Percentiles rank a stretch among this genome's conserved stretches.
Conservation (phyloP, 2,113 vertebrate genomes). For the Diphyllodes magnificus region DNA sequence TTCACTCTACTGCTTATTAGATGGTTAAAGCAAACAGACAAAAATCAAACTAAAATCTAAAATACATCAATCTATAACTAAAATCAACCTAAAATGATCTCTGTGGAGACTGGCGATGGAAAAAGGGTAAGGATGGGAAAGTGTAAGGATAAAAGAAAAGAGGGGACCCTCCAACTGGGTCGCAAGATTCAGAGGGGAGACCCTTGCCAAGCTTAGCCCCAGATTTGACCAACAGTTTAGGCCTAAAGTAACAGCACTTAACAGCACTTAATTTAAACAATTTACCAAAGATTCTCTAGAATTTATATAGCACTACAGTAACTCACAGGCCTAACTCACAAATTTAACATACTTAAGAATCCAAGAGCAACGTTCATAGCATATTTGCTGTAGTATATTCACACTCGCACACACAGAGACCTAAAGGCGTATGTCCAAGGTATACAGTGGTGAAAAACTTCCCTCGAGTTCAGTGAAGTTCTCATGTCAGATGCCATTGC, state of each 20-base stretch:
- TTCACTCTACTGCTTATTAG: background rate
- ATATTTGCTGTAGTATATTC: background rate
- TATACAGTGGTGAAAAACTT: background rate
- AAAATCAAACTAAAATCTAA: background rate
- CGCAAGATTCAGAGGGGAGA: background rate
- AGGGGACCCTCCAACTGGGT: background rate
- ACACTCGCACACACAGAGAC: fast-evolving
- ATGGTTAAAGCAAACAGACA: background rate
- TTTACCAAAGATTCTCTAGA: background rate
- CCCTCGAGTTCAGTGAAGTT: background rate
- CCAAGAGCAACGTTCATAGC: background rate
- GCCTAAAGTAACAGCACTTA: background rate
- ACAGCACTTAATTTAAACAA: background rate
- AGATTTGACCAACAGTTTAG: background rate
- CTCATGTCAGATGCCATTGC: background rate
- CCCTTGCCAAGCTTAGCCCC: background rate
- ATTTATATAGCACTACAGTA: background rate
- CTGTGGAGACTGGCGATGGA: background rate
- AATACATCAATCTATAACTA: background rate
- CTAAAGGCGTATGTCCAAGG: background rate
- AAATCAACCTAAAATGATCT: background rate
- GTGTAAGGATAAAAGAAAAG: background rate
- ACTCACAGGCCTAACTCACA: background rate
- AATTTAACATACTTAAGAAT: background rate
- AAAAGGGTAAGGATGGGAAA: background rate